Conservation (phyloP, 2,797 vertebrate species). For the Cyclopterus lumpus region DNA sequence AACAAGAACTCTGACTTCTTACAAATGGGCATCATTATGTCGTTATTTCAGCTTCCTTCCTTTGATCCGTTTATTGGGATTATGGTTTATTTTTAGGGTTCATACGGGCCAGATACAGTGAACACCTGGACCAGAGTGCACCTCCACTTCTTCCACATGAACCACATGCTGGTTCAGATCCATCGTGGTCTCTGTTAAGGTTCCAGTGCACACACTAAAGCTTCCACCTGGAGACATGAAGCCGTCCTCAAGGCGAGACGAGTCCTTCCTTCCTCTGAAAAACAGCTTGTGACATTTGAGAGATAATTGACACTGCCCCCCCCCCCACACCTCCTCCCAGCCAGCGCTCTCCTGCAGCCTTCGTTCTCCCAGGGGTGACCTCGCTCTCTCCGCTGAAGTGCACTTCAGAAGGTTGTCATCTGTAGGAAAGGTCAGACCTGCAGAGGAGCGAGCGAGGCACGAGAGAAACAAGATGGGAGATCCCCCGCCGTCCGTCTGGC, state of each 20-base stretch:
- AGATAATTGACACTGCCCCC: conserved; percentile 66
- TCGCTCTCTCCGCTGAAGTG: conserved; percentile 61
- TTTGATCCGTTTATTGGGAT: no score
- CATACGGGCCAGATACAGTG: no score
- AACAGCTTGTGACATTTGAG: conserved; percentile 77
- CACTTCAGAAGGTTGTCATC: conserved; percentile 65
- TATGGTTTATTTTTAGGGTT: no score
- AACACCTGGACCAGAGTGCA: neutral
- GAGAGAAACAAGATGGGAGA: conserved; percentile 55
- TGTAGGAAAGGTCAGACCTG: conserved; percentile 62
- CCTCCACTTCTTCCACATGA: neutral
- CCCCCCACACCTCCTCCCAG: no score
- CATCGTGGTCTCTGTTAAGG: neutral
- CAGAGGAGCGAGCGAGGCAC: conserved; percentile 43
- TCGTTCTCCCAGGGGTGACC: conserved; percentile 71
- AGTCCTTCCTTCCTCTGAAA: conserved; percentile 45
- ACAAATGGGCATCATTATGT: no score
- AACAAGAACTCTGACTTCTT: no score
- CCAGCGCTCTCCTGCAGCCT: conserved; percentile 46
- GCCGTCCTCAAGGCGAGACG: conserved; percentile 25
- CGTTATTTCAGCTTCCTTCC: no score
- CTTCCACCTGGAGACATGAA: neutral
- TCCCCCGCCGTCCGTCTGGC: conserved; percentile 53
- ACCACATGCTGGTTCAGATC: neutral
- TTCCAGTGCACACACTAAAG: no score